Evolutionary conservation across 2,113 vertebrate species (phyloP).

Genomic region (Dendrocopos noguchii): DNA sequence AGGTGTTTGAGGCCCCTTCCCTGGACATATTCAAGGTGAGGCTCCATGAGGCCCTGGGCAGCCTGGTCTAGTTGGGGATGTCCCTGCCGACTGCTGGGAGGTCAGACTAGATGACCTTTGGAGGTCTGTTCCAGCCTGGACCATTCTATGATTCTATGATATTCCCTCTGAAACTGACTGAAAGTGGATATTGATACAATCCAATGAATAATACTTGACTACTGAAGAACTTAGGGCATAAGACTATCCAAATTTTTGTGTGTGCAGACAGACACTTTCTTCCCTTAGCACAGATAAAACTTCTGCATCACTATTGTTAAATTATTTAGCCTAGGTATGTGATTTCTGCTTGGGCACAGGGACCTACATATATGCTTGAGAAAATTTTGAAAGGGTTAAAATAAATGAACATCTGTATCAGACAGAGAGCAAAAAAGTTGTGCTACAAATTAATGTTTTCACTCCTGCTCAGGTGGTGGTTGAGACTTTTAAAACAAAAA

Average conservation of each 20-base stretch:
- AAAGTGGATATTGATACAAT: neutral
- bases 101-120: no score
- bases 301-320: neutral
- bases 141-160: no score
- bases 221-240: neutral
- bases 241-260: neutral
- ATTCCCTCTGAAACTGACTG: neutral
- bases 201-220: neutral
- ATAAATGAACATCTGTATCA: neutral
- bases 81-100: no score
- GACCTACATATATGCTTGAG: neutral
- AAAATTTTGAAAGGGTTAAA: neutral
- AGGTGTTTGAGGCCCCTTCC: no score
- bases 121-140: no score
- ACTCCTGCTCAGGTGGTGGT: neutral
- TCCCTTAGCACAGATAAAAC: neutral
- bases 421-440: neutral
- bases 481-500: slow-evolving; percentile 2
- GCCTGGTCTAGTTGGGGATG: no score
- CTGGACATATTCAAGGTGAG: no score
- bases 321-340: neutral
- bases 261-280: neutral
- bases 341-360: neutral
- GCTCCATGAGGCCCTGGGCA: no score
- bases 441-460: neutral